Conservation (phyloP, 2,888 invertebrate species). For the Eupithecia subfuscata region DNA sequence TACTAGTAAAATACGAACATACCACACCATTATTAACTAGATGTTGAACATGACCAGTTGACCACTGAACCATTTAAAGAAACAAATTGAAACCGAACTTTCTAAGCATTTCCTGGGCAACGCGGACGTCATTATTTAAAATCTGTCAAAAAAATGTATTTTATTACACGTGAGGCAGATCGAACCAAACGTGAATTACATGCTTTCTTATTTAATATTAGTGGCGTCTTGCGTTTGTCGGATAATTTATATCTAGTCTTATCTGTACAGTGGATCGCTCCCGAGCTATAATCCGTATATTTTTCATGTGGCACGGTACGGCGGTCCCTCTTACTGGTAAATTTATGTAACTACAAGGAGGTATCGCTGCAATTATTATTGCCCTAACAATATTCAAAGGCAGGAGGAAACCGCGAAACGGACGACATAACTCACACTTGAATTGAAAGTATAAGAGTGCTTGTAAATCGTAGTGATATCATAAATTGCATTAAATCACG, state of each 20-base stretch:
- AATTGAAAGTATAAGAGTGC: conserved; percentile 19
- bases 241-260: conserved; percentile 81
- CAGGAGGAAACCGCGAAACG: conserved; percentile 40
- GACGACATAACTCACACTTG: conserved; percentile 28
- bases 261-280: conserved; percentile 78
- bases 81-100: conserved; percentile 68
- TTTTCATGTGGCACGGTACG: conserved; percentile 74
- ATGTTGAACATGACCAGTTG: conserved; percentile 62
- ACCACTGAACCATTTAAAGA: conserved; percentile 66
- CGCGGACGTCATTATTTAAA: conserved; percentile 82
- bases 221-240: conserved; percentile 79
- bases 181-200: conserved; percentile 80
- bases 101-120: conserved; percentile 79
- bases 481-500: conserved; percentile 22
- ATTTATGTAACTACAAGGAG: conserved; percentile 74
- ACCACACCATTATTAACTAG: conserved; percentile 56
- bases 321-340: conserved; percentile 63
- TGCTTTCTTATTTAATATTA: conserved; percentile 83
- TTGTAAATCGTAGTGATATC: conserved; percentile 23
- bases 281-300: conserved; percentile 81
- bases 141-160: conserved; percentile 81
- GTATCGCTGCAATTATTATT: conserved; percentile 75
- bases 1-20: conserved; percentile 31
- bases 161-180: conserved; percentile 75
- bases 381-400: conserved; percentile 52